Percentiles rank a stretch among this genome's conserved stretches.
These are phyloP conservation scores for Stomatorhinus walkeri DNA, from an alignment of 2,797 vertebrate species.

Conservation along the genomic window DNA sequence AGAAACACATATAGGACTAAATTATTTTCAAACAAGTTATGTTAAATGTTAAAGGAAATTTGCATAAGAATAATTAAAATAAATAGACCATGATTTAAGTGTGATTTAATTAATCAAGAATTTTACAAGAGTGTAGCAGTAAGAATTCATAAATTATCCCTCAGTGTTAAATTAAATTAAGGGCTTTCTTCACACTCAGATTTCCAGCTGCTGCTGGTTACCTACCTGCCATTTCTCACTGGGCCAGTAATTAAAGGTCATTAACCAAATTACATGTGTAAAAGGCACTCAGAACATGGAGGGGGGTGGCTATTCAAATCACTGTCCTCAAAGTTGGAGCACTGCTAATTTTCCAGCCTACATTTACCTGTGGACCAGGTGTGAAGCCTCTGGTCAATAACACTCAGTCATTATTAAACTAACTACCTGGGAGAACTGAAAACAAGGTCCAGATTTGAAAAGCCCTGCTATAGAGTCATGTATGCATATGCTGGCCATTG, in stretches of 20 bases:
- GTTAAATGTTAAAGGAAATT: background rate
- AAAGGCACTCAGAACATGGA: background rate
- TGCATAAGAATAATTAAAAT: background rate
- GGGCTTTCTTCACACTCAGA: background rate
- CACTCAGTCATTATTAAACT: background rate
- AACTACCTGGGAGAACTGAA: background rate
- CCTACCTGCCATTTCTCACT: background rate
- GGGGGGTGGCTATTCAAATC: background rate
- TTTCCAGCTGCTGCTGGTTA: background rate
- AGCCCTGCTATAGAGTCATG: background rate
- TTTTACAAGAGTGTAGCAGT: background rate
- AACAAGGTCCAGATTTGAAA: background rate
- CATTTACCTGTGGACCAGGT: background rate
- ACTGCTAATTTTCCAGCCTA: background rate
- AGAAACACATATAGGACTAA: background rate
- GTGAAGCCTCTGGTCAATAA: background rate
- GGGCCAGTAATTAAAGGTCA: background rate
- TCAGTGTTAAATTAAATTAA: background rate
- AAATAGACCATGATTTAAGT: background rate
- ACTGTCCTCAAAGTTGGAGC: background rate
- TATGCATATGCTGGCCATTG: background rate
- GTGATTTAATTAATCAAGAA: constrained; percentile 6
- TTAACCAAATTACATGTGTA: background rate
- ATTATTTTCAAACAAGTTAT: background rate
- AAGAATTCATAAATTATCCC: background rate